These are phyloP conservation scores for Drosophila parvula DNA, from an alignment of 1,140 invertebrate genomes.

Conservation along the genomic window DNA sequence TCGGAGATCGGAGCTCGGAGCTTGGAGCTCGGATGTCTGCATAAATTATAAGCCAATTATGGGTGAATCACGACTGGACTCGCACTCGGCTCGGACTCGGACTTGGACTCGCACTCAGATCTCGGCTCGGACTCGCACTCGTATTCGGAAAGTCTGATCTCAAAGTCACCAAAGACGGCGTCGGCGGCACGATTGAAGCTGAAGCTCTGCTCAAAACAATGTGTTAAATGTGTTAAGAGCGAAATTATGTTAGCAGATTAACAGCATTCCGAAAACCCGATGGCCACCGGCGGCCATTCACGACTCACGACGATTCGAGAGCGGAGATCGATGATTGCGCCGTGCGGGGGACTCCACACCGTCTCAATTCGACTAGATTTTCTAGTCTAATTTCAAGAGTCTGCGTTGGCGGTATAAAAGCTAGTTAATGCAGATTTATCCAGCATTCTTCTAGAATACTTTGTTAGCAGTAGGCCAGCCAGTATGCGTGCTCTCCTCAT, in stretches of 20 bases:
- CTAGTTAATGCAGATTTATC: slow-evolving; percentile 60
- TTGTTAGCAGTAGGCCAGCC: slow-evolving; percentile 16
- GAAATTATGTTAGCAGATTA: slow-evolving; percentile 83
- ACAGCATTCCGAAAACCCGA: slow-evolving; percentile 73
- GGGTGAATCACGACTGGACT: slow-evolving; percentile 73
- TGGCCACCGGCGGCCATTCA: slow-evolving; percentile 47
- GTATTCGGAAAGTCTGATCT: slow-evolving; percentile 5
- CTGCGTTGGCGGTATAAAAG: slow-evolving; percentile 79
- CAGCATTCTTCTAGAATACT: slow-evolving; percentile 69
- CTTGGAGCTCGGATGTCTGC: slow-evolving; percentile 44
- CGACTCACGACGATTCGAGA: slow-evolving; percentile 36
- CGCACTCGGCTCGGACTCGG: slow-evolving; percentile 15
- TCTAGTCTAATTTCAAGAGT: slow-evolving; percentile 64
- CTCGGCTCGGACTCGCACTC: slow-evolving; percentile 28
- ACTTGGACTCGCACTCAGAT: not conserved
- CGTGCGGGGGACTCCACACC: slow-evolving; percentile 24
- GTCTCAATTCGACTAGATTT: slow-evolving; percentile 69
- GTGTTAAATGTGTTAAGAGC: slow-evolving; percentile 83
- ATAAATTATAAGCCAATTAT: slow-evolving; percentile 83
- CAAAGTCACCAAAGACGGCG: slow-evolving; percentile 42
- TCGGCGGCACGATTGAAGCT: slow-evolving; percentile 73
- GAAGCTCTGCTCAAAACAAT: slow-evolving; percentile 66
- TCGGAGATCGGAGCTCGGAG: not conserved
- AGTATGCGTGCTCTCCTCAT: slow-evolving; percentile 69
- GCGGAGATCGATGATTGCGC: slow-evolving; percentile 29